phyloP scores from a whole-genome alignment of 2,113 vertebrate species.

The Dicerorhinus sumatrensis region DNA sequence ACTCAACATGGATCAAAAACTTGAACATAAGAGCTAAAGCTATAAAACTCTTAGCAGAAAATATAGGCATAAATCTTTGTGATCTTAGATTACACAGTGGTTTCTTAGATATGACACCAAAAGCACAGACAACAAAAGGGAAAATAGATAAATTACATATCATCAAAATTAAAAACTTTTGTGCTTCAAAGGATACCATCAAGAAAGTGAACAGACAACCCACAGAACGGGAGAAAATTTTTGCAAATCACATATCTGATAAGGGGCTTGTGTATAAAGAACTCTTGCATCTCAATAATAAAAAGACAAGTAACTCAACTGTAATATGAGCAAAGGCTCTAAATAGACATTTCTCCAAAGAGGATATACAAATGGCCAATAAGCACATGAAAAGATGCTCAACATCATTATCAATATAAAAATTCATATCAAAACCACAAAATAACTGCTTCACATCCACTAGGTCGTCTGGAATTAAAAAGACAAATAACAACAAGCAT shows the following conservation, averaged over 20 bases:
- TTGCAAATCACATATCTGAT: conserved; percentile 5
- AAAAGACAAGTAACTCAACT: background rate
- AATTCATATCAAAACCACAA: conserved; percentile 24
- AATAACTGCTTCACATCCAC: background rate
- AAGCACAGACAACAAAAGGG: background rate
- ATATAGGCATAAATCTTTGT: background rate
- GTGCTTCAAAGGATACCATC: background rate
- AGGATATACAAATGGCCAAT: background rate
- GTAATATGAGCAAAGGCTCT: background rate
- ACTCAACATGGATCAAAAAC: background rate
- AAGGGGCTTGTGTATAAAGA: background rate
- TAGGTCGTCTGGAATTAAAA: background rate
- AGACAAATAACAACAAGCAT: background rate
- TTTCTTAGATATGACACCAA: background rate
- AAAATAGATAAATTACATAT: background rate
- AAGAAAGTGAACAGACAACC: background rate
- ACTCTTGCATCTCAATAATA: background rate
- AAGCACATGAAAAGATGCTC: background rate
- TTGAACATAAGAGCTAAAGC: background rate
- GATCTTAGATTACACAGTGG: background rate
- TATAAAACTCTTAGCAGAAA: background rate
- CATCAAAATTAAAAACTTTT: conserved; percentile 1
- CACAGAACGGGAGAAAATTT: background rate
- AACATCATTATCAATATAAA: background rate
- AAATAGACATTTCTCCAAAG: background rate